Evolutionary conservation across 2,113 vertebrate genomes (phyloP).

Genomic region (Hoplias malabaricus): DNA sequence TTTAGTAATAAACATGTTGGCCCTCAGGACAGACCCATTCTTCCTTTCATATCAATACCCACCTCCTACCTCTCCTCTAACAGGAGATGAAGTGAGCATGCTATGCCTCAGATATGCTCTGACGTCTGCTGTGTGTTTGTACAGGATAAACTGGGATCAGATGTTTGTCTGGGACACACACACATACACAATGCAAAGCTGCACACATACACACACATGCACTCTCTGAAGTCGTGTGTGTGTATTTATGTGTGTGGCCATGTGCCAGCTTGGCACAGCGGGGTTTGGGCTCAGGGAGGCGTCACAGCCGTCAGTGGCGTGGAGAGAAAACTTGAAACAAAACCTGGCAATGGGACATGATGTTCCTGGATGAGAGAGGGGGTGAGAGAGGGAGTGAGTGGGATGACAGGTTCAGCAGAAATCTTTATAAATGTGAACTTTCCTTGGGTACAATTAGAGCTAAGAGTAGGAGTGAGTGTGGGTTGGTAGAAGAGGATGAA

Average conservation of each 20-base stretch:
- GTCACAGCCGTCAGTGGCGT: neutral
- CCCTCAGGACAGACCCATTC: neutral
- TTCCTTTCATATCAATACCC: neutral
- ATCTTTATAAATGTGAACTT: neutral
- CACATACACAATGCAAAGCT: neutral
- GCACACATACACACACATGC: no score
- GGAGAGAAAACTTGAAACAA: constrained; percentile 32
- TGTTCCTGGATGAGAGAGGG: neutral
- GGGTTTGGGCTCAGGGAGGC: constrained; percentile 11
- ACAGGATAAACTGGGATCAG: constrained; percentile 19
- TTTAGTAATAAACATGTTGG: neutral
- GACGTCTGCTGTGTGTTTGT: constrained; percentile 24
- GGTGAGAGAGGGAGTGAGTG: neutral
- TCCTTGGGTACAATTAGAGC: neutral
- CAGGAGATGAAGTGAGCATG: constrained; percentile 11
- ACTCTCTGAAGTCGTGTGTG: neutral
- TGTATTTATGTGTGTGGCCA: constrained; percentile 21
- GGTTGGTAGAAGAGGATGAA: no score
- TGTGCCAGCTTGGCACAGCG: constrained; percentile 1
- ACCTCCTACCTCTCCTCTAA: neutral
- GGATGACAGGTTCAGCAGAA: neutral
- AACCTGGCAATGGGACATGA: constrained; percentile 20
- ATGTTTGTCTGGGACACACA: neutral
- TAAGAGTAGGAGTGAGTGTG: no score
- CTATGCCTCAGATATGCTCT: constrained; percentile 9